Base-by-base conservation (phyloP, 1,140 invertebrate genomes). In the Arion vulgaris region DNA sequence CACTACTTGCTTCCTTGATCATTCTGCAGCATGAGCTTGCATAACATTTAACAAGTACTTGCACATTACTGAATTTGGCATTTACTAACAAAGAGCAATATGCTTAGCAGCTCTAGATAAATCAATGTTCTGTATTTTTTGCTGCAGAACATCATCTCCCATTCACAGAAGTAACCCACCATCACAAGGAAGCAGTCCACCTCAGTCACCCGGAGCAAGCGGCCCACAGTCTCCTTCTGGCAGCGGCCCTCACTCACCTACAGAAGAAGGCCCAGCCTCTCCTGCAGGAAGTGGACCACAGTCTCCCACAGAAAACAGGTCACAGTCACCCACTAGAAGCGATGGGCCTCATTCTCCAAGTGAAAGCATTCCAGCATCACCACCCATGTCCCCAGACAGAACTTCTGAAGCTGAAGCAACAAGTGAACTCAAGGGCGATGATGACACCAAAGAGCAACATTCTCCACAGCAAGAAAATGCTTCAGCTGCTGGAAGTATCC, bases 151-250 rank as follows among this genome's bases (percentile, higher is more conserved):
- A 7, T 66, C 62, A 66, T 66, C 62, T 7, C 62, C 62, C 2
- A 28, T 11, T 66, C 75, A 75, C 51, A 87, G 34, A 17, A 73
- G 81, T 68, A 41, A n/a, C n/a, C 83, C 78, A 38, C 15, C n/a
- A 26, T 85, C 85, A 2, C 83, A 80, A 17, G 71, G 13, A 73
- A 45, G 71, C 23, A 73, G 38, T 45, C 57, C 83, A 32, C 85
- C 85, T 69, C 78, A 62, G 4, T 86, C 85, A 36, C 85, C 85
- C 1, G 78, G 34, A 36, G 83, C 41, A 73, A 82, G 78, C 19
- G 69, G 76, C 17, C 72, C 62, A 13, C 75, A 71, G 23, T 85
- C 84, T 9, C 84, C 77, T 32, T 32, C 73, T 49, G 81, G 68
- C 28, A 74, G 62, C 19, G 83, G 82, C 41, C 41, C 69, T 49